phyloP scores from a whole-genome alignment of 2,797 vertebrate genomes.

The Bradypus variegatus region DNA sequence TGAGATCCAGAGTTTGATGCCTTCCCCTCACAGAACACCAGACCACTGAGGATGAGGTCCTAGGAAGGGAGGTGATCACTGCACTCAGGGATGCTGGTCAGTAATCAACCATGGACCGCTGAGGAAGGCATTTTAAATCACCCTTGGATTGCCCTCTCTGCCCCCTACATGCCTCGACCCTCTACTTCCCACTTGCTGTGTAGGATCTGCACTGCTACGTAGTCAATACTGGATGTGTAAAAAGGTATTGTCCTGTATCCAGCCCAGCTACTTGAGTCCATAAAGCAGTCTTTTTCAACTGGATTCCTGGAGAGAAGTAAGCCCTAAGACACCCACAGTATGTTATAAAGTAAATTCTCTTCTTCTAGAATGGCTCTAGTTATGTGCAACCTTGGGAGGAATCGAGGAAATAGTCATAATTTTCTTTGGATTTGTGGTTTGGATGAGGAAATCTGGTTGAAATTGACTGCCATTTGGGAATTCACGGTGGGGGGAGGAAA shows the following conservation, averaged over 20 bases:
- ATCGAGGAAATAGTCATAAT: not conserved
- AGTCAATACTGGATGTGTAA: not conserved
- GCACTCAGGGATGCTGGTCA: no score
- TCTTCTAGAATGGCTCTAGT: not conserved
- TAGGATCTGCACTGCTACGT: not conserved
- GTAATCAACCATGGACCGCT: not conserved
- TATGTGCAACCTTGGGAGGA: not conserved
- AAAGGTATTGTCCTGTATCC: not conserved
- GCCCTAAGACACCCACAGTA: not conserved
- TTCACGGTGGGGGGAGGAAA: not conserved
- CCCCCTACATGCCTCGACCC: not conserved
- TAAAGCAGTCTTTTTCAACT: no score
- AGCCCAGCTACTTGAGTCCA: not conserved
- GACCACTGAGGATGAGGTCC: not conserved
- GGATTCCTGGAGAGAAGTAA: not conserved
- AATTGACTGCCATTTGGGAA: not conserved
- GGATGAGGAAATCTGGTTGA: not conserved
- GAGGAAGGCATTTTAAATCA: not conserved
- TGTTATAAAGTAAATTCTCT: not conserved
- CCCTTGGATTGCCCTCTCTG: not conserved
- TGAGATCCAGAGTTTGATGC: not conserved
- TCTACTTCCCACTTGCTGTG: not conserved
- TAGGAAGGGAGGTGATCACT: not conserved
- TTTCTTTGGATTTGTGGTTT: not conserved
- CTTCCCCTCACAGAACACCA: no score